Base-by-base conservation (phyloP, 2,113 vertebrate genomes). In the Oriolus oriolus region DNA sequence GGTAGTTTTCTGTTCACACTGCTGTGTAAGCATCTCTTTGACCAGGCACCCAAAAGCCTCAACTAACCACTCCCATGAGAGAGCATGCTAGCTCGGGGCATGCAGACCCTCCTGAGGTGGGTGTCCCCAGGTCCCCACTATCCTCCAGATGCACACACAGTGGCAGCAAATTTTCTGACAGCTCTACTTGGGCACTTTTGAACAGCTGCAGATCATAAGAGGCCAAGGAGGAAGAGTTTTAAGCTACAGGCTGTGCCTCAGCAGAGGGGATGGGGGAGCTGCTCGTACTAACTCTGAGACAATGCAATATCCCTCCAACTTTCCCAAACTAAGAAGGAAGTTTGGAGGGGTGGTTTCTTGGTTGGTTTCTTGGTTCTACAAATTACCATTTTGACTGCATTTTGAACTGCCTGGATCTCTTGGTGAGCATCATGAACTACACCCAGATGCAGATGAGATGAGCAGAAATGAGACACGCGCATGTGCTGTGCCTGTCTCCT, bases 81-180 rank as follows among this genome's bases (percentile, higher is more conserved):
- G 19, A 75, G 2, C 1, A 0, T 35, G 8, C 17, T 53, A 26
- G 7, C 63, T 41, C 16, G 14, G 35, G 35, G 3, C 35, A 83
- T 0, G 0, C 16, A 35, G 53, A 69, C 17, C 9, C 35, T 79
- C 35, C 49, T 68, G 45, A 83, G 15, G 37, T 61, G 31, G 17
- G 12, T 44, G 31, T 68, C 22, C 28, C 14, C 44, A 35, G 33
- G 33, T 20, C 31, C 22, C n/a, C n/a, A 16, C 28, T 26, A 26
- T 14, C 44, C 20, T 37, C 49, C 35, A 64, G n/a, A 30, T 24
- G 9, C 0, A 8, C 17, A 68, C 28, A 37, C 3, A 65, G 33
- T 41, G 24, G 53, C 45, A 74, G 20, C 1, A 88, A 26, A 33
- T 69, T 41, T 80, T 69, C 45, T 91, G 76, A 15, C 30, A 76